Evolutionary conservation across 1,140 invertebrate genomes (phyloP).

Genomic region (Lepidostoma basale): DNA sequence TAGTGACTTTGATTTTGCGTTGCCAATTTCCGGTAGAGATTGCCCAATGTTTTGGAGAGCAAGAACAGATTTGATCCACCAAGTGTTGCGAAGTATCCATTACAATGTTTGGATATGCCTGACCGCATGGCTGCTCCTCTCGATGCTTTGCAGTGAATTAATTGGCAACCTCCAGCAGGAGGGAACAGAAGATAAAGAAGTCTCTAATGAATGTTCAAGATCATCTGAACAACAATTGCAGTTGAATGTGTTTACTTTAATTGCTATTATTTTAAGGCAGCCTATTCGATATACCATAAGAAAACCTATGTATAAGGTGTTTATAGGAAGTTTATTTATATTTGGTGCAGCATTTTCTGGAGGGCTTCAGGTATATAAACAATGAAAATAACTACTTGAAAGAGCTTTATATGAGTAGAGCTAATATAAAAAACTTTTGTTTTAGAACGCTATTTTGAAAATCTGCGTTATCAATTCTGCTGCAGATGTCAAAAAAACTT

Average conservation of each 20-base stretch:
- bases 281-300: not conserved
- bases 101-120: constrained; percentile 7
- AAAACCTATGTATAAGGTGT: not conserved
- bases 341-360: constrained; percentile 3
- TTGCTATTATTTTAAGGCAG: not conserved
- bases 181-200: not conserved
- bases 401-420: not conserved
- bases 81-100: not conserved
- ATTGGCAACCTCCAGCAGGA: not conserved
- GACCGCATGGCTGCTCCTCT: not conserved
- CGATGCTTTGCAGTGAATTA: constrained; percentile 10
- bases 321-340: constrained; percentile 13
- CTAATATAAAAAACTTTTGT: not conserved
- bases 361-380: not conserved
- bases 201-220: not conserved
- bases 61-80: not conserved
- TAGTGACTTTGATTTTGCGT: not conserved
- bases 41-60: not conserved
- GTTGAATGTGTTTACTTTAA: not conserved
- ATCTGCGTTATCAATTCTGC: no score
- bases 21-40: not conserved
- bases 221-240: not conserved
- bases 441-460: not conserved
- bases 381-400: no score
- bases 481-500: not conserved